A percentile compares a stretch with the other conserved stretches of the same genome.
Conservation (phyloP, 2,113 vertebrate species). For the Pimephales promelas region DNA sequence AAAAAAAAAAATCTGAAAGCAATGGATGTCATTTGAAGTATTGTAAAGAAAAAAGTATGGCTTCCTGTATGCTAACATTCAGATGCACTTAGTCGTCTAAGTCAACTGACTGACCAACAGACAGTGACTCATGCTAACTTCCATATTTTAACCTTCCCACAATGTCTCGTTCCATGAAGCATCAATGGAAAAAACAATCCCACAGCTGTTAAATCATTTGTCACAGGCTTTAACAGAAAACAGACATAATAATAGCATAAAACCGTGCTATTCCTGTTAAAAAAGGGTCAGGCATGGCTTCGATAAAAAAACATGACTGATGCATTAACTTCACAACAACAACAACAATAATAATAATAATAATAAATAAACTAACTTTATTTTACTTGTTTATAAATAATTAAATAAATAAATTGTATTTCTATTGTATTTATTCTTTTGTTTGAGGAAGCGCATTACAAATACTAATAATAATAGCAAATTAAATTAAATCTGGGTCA, state of each 20-base stretch:
- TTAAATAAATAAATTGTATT: too few species aligned
- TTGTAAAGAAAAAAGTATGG: neutral
- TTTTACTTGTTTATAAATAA: neutral
- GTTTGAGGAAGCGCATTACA: neutral
- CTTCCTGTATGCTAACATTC: constrained; percentile 1
- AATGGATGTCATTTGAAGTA: neutral
- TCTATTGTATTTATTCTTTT: neutral
- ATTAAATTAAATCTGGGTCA: neutral
- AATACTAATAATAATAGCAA: too few species aligned
- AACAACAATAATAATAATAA: neutral
- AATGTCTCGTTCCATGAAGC: constrained; percentile 59
- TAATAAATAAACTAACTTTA: neutral
- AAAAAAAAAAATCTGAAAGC: constrained; percentile 3
- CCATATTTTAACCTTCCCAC: constrained; percentile 55
- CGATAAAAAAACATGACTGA: neutral
- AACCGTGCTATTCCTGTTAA: constrained; percentile 3
- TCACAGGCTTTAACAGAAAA: constrained; percentile 59
- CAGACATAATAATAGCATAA: constrained; percentile 45
- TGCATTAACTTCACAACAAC: neutral
- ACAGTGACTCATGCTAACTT: constrained; percentile 63
- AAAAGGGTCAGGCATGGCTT: constrained; percentile 1
- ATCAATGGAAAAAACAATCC: constrained; percentile 38
- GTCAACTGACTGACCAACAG: constrained; percentile 52
- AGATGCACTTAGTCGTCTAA: constrained; percentile 58
- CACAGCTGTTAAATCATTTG: constrained; percentile 55